Percentiles rank a stretch among this genome's conserved stretches.
These are phyloP conservation scores for Drusus annulatus DNA, from an alignment of 1,140 invertebrate species.

Conservation along the genomic window DNA sequence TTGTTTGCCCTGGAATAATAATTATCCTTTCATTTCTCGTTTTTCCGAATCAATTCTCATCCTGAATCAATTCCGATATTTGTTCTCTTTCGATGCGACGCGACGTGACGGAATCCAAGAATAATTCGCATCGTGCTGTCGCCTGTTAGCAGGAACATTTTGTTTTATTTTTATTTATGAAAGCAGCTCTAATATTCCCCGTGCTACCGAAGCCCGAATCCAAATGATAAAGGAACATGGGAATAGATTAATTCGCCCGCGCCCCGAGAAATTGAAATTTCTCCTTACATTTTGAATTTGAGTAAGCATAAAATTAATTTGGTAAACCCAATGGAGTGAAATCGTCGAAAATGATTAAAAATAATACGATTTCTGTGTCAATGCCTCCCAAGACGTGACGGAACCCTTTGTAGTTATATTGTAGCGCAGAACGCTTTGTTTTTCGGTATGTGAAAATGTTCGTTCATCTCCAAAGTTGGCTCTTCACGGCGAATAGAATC, in stretches of 20 bases:
- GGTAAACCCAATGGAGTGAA: slow-evolving; percentile 20
- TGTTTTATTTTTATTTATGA: not conserved
- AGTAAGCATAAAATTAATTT: slow-evolving; percentile 39
- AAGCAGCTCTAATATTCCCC: slow-evolving; percentile 1
- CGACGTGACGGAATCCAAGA: slow-evolving; percentile 3
- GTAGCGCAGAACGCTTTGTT: slow-evolving; percentile 20
- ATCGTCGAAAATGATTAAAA: slow-evolving; percentile 27
- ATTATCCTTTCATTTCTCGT: not conserved
- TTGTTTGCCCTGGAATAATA: not conserved
- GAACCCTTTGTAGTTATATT: not conserved
- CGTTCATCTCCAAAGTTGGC: slow-evolving; percentile 22
- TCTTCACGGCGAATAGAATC: slow-evolving; percentile 5
- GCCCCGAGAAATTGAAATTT: slow-evolving; percentile 1
- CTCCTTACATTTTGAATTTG: not conserved
- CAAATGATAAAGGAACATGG: not conserved
- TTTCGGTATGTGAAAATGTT: slow-evolving; percentile 38
- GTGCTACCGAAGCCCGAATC: not conserved
- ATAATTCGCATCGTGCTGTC: not conserved
- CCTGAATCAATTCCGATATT: slow-evolving; percentile 1
- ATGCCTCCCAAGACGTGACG: slow-evolving; percentile 16
- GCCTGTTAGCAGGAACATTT: not conserved
- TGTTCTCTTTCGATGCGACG: not conserved
- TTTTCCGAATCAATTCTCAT: not conserved
- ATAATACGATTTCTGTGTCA: slow-evolving; percentile 27
- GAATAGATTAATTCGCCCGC: not conserved